Conservation (phyloP, 92 coral and sea anemone genomes). For the Porites rus region DNA sequence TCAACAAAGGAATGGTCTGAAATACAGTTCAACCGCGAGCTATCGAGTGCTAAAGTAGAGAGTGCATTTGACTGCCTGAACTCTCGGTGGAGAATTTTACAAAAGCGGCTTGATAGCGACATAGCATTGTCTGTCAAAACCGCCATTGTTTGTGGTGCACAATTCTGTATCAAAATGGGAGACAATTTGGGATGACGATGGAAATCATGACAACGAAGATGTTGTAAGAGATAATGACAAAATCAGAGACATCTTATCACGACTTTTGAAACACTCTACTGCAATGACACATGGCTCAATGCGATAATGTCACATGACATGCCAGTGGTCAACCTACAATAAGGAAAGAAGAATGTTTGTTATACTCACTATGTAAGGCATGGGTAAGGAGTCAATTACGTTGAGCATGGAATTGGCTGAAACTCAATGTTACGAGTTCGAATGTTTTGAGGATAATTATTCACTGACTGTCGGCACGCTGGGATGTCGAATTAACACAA, state of each 20-base stretch:
- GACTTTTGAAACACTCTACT: too few relatives aligned
- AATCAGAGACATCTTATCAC: constrained; percentile 1
- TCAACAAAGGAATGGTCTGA: constrained; percentile 21
- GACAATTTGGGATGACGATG: constrained; percentile 39
- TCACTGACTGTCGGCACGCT: too few relatives aligned
- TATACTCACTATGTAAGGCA: too few relatives aligned
- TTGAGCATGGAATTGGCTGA: too few relatives aligned
- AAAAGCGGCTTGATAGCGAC: constrained; percentile 42
- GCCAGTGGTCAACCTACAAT: too few relatives aligned
- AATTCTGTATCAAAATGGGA: constrained; percentile 49
- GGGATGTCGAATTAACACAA: too few relatives aligned
- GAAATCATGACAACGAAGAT: background rate
- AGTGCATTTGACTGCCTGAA: constrained; percentile 31
- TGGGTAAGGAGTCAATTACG: too few relatives aligned
- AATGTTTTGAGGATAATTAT: too few relatives aligned
- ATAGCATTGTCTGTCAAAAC: constrained; percentile 33
- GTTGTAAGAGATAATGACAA: constrained; percentile 24
- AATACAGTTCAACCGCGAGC: constrained; percentile 22
- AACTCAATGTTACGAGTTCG: too few relatives aligned
- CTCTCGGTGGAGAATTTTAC: constrained; percentile 31
- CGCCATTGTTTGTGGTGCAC: constrained; percentile 43
- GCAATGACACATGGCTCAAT: background rate
- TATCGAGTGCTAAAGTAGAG: constrained; percentile 23
- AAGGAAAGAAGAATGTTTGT: too few relatives aligned
- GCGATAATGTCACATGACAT: background rate